phyloP scores from a whole-genome alignment of 2,888 invertebrate species.

The Diadromus collaris region DNA sequence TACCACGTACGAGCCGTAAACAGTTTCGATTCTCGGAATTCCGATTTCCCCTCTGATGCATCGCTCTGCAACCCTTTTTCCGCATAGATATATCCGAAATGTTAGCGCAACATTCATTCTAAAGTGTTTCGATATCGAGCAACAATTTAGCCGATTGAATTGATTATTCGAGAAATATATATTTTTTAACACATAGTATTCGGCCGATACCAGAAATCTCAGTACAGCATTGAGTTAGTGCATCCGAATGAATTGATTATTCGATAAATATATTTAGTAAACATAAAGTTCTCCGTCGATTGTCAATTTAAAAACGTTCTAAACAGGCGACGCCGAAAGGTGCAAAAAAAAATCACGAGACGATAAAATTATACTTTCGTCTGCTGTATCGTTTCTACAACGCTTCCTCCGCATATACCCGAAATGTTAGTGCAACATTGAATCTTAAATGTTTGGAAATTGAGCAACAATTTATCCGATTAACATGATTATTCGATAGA shows the following conservation, averaged over 20 bases:
- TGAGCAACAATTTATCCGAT: not conserved
- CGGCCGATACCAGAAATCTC: too few relatives aligned
- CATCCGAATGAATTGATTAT: too few relatives aligned
- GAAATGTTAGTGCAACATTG: not conserved
- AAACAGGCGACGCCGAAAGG: too few relatives aligned
- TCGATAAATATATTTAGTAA: too few relatives aligned
- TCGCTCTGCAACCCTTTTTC: constrained; percentile 33
- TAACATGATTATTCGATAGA: not conserved
- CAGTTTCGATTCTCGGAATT: constrained; percentile 35
- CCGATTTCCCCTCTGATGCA: constrained; percentile 9
- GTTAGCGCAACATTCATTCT: not conserved
- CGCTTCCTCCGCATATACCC: constrained; percentile 29
- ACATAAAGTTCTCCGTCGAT: too few relatives aligned
- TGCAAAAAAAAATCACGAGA: too few relatives aligned
- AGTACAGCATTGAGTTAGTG: too few relatives aligned
- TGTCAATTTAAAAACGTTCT: too few relatives aligned
- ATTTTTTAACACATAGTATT: too few relatives aligned
- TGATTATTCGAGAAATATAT: not conserved
- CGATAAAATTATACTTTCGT: too few relatives aligned
- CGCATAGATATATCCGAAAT: not conserved
- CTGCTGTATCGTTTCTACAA: constrained; percentile 6
- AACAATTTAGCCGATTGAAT: not conserved
- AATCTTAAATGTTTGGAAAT: not conserved
- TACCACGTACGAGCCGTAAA: constrained; percentile 39
- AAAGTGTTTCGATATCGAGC: not conserved